Percentiles rank a stretch among this genome's conserved stretches.
Evolutionary conservation across 2,888 invertebrate genomes (phyloP).

Genomic region (Tenthredo scrophulariae): DNA sequence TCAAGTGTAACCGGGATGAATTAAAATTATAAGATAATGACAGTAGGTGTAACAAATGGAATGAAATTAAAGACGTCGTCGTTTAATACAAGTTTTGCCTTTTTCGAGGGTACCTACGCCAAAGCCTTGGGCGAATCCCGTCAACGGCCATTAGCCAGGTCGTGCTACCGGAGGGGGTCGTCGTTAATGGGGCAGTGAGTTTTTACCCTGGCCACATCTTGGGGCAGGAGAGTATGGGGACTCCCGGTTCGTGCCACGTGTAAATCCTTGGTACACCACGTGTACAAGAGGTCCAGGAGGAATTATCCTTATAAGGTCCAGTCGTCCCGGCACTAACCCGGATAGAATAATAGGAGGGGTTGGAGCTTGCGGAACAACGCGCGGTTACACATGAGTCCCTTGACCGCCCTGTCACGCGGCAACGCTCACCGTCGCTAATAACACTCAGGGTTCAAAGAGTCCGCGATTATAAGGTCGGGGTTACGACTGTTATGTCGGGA

Average conservation of each 20-base stretch:
- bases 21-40: neutral
- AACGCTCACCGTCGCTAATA: slow-evolving; percentile 27
- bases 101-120: neutral
- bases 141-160: slow-evolving; percentile 45
- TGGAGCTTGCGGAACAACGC: slow-evolving; percentile 67
- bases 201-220: slow-evolving; percentile 23
- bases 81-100: neutral
- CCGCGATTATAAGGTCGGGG: slow-evolving; percentile 4
- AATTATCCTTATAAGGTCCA: slow-evolving; percentile 69
- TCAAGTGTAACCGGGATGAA: neutral
- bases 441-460: neutral
- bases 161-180: slow-evolving; percentile 16
- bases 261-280: slow-evolving; percentile 56
- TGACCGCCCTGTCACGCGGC: slow-evolving; percentile 65
- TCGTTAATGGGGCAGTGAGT: slow-evolving; percentile 37
- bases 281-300: slow-evolving; percentile 60
- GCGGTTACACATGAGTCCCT: slow-evolving; percentile 64
- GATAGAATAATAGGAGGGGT: slow-evolving; percentile 72
- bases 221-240: neutral
- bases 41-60: neutral
- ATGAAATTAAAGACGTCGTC: neutral
- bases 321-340: slow-evolving; percentile 65
- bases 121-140: neutral
- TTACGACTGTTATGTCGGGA: neutral
- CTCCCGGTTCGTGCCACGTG: neutral